Base-by-base conservation (phyloP, 2,113 vertebrate genomes). In the Cyprinus carpio region DNA sequence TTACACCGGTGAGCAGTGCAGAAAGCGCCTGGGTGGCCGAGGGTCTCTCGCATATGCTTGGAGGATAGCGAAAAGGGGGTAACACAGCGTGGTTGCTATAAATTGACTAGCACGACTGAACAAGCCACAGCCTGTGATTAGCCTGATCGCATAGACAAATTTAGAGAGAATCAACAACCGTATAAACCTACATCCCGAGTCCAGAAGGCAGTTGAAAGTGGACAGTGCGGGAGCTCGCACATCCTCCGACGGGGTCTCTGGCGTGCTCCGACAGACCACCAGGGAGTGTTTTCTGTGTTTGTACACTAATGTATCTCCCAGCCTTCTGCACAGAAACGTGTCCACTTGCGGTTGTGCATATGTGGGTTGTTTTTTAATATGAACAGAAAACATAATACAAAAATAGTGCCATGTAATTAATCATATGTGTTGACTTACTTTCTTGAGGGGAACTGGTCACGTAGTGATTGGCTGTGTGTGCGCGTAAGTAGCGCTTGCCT, bases 401-500 rank as follows among this genome's bases (percentile, higher is more conserved):
- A n/a, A n/a, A n/a, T n/a, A n/a, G n/a, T 34, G 3, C 2, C 6
- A 34, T 31, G 27, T 18, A n/a, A 16, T 20, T 20, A 34, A 69
- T 34, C 16, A 54, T 23, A 43, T 16, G 13, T 74, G 43, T 71
- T 82, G 37, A 6, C 3, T 95, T 96, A 99, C 98, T 97, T 97
- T 93, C 96, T 97, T n/a, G 95, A 95, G 77, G 97, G 98, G 90
- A 96, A 96, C 93, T 99, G 97, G 91, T 99, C 98, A 88, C 97
- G 97, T 89, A 99, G 95, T 62, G 98, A 99, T 93, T 99, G n/a
- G 98, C 92, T 99, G 98, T 9, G 98, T 99, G n/a, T 90, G 98
- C 98, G 91, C 97, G 97, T 93, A 99, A 96, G 96, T 99, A 99
- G 95, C 98, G 99, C 95, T n/a, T 99, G 98, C 90, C 98, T 96